phyloP scores from a whole-genome alignment of 2,113 vertebrate genomes.

The Geothlypis trichas region DNA sequence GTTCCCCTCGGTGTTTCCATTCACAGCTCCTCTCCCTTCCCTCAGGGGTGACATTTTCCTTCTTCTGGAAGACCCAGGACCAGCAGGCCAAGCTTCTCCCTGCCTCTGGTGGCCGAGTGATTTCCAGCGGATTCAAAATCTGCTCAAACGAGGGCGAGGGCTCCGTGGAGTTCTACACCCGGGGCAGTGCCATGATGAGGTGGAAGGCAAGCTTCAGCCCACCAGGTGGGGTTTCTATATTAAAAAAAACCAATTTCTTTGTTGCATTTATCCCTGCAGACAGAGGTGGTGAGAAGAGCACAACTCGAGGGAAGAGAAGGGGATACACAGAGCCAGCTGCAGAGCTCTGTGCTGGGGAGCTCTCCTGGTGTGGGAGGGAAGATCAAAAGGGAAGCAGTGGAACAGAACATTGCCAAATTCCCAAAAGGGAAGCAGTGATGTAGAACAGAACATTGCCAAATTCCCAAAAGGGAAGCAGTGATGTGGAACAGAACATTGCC shows the following conservation, averaged over 20 bases:
- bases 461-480: neutral
- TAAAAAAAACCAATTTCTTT: neutral
- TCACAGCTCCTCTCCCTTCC: neutral
- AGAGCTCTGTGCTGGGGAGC: neutral
- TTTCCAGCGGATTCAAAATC: conserved; percentile 92
- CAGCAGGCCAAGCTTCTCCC: conserved; percentile 53
- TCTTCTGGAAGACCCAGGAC: conserved; percentile 92
- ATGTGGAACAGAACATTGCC: neutral
- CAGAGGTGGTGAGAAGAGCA: neutral
- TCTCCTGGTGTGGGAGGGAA: neutral
- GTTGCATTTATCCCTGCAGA: neutral
- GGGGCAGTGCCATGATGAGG: conserved; percentile 78
- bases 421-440: no score
- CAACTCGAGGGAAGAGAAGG: neutral
- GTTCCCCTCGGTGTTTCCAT: fast-evolving
- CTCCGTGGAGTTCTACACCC: conserved; percentile 88
- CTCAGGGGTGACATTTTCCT: conserved; percentile 94
- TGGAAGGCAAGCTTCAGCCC: conserved; percentile 89
- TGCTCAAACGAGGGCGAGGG: conserved; percentile 79
- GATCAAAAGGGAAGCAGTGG: no score
- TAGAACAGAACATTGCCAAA: no score
- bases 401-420: no score
- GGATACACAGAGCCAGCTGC: neutral
- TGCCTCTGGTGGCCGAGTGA: conserved; percentile 85
- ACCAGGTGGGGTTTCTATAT: conserved; percentile 74